Conservation (phyloP, 2,888 invertebrate genomes). For the Arctia plantaginis region DNA sequence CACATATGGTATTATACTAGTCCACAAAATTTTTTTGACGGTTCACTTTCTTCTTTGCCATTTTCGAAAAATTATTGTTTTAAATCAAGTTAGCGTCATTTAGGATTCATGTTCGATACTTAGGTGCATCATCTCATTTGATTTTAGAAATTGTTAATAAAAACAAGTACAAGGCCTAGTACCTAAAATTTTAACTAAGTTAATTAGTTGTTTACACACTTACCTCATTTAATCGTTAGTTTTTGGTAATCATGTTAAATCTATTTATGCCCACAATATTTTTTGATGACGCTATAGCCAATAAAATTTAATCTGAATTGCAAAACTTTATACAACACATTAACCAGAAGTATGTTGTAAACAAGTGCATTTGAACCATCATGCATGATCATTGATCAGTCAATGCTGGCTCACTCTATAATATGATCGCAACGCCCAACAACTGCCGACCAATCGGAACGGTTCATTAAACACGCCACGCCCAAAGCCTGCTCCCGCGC, state of each 20-base stretch:
- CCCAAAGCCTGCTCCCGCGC: constrained; percentile 75
- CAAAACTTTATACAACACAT: constrained; percentile 83
- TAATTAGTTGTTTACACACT: not conserved
- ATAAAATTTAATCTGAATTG: constrained; percentile 79
- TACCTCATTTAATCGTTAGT: not conserved
- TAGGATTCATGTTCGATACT: too few species aligned
- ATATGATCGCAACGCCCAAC: constrained; percentile 69
- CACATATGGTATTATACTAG: too few species aligned
- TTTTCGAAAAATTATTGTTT: too few species aligned
- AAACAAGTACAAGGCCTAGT: not conserved
- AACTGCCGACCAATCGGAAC: constrained; percentile 65
- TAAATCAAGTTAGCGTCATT: too few species aligned
- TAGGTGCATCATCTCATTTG: too few species aligned
- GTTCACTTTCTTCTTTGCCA: too few species aligned
- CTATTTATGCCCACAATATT: constrained; percentile 31
- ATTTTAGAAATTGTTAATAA: not conserved
- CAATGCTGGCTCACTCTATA: constrained; percentile 76
- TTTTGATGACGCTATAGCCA: constrained; percentile 61
- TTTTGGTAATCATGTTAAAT: not conserved
- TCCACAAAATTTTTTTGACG: too few species aligned
- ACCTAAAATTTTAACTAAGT: not conserved
- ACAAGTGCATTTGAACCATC: constrained; percentile 81
- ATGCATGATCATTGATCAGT: constrained; percentile 70
- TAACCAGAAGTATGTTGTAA: constrained; percentile 81
- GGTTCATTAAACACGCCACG: constrained; percentile 66